Evolutionary conservation across 1,140 invertebrate genomes (phyloP).

Genomic region (Caerostris darwini): DNA sequence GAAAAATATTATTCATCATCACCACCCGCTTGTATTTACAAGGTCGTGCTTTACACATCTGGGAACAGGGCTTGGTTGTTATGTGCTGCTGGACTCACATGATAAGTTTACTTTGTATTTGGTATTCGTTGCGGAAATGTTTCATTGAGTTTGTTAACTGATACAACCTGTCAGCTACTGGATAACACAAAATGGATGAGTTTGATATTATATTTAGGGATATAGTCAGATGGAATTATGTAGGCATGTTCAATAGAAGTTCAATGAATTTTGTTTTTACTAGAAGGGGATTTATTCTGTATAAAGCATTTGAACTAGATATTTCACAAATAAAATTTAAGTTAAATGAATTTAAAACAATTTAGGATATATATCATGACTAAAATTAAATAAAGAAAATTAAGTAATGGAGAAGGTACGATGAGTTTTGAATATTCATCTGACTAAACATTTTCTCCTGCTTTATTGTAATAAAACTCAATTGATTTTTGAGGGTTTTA

Average conservation of each 20-base stretch:
- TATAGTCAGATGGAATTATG: neutral
- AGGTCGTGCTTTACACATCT: slow-evolving; percentile 28
- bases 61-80: slow-evolving; percentile 17
- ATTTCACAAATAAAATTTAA: no score
- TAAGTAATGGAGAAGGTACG: no score
- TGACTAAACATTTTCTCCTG: no score
- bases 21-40: slow-evolving; percentile 41
- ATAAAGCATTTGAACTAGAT: neutral
- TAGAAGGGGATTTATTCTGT: neutral
- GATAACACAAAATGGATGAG: slow-evolving; percentile 43
- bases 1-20: slow-evolving; percentile 3
- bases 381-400: no score
- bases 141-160: neutral
- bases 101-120: slow-evolving; percentile 45
- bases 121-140: slow-evolving; percentile 11
- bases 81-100: neutral
- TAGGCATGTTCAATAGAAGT: neutral
- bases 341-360: no score
- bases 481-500: no score
- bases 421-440: no score
- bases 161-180: slow-evolving; percentile 6
- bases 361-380: no score
- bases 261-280: neutral
- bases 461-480: no score
- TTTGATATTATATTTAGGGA: neutral